Percentiles rank a stretch among this genome's conserved stretches.
Evolutionary conservation across 2,797 vertebrate genomes (phyloP).

Genomic region (Protonibea diacanthus): DNA sequence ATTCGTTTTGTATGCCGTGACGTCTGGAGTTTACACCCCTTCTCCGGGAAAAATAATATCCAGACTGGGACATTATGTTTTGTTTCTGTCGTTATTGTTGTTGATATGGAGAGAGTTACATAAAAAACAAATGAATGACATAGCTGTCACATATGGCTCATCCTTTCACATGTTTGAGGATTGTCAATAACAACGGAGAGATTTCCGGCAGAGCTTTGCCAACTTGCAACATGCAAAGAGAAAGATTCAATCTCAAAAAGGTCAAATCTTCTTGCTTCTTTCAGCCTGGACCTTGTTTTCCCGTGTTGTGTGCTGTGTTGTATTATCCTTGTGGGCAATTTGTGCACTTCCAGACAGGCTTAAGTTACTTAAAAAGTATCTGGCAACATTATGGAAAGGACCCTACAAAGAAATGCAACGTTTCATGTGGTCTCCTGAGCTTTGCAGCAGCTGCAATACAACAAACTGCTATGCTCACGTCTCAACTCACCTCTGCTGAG

Average conservation of each 20-base stretch:
- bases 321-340: too few relatives aligned
- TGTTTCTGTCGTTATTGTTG: conserved; percentile 4
- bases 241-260: background rate
- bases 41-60: conserved; percentile 9
- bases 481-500: too few relatives aligned
- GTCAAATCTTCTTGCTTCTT: background rate
- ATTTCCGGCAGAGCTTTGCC: background rate
- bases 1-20: conserved; percentile 23
- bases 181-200: background rate
- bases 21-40: conserved; percentile 34
- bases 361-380: too few relatives aligned
- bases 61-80: conserved; percentile 6
- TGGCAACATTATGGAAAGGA: too few relatives aligned
- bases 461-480: too few relatives aligned
- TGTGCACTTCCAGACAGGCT: too few relatives aligned
- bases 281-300: too few relatives aligned
- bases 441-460: too few relatives aligned
- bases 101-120: background rate
- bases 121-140: conserved; percentile 8
- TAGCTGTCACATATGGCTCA: background rate
- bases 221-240: background rate
- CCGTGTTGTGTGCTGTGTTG: too few relatives aligned
- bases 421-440: too few relatives aligned
- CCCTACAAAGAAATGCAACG: too few relatives aligned
- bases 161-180: background rate